Conservation (phyloP, 1,140 invertebrate genomes). For the Drosophila pseudoananassae region DNA sequence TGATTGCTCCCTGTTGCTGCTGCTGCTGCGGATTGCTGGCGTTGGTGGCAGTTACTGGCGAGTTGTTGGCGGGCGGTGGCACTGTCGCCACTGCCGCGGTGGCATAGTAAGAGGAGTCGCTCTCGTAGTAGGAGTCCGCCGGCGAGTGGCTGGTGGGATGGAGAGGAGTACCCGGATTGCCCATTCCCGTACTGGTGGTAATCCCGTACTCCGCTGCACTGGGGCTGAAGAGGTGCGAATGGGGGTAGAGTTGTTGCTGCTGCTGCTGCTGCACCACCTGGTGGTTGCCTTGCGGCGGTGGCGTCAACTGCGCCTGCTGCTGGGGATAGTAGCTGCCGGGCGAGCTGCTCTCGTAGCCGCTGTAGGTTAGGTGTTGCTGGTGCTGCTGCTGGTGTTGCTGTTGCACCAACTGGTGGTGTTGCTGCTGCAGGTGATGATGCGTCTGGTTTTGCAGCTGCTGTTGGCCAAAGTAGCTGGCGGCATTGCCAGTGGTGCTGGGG, state of each 20-base stretch:
- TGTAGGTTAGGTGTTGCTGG: conserved; percentile 48
- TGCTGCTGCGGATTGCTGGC: conserved; percentile 68
- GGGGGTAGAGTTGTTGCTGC: conserved; percentile 57
- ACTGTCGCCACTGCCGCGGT: conserved; percentile 76
- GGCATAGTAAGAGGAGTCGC: conserved; percentile 78
- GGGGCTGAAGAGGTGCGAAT: conserved; percentile 82
- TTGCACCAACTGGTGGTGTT: conserved; percentile 49
- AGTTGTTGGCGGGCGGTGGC: conserved; percentile 78
- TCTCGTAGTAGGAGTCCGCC: conserved; percentile 78
- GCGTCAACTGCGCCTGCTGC: conserved; percentile 45
- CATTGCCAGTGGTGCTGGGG: conserved; percentile 48
- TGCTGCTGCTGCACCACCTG: conserved; percentile 52
- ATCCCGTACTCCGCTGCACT: conserved; percentile 83
- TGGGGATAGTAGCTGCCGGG: conserved; percentile 56
- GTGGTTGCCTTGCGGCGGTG: conserved; percentile 50
- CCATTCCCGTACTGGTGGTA: conserved; percentile 59
- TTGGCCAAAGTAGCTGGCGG: conserved; percentile 42
- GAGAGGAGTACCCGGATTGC: conserved; percentile 57
- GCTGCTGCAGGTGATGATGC: conserved; percentile 52
- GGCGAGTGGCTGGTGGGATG: conserved; percentile 79
- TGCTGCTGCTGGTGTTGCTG: conserved; percentile 50
- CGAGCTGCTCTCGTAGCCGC: conserved; percentile 53
- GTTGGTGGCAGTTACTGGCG: conserved; percentile 78
- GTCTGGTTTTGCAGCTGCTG: conserved; percentile 50
- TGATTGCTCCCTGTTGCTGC: conserved; percentile 86